A percentile compares a stretch with the other conserved stretches of the same genome.
phyloP scores from a whole-genome alignment of 2,888 invertebrate species.

The Adelognathus sp. region DNA sequence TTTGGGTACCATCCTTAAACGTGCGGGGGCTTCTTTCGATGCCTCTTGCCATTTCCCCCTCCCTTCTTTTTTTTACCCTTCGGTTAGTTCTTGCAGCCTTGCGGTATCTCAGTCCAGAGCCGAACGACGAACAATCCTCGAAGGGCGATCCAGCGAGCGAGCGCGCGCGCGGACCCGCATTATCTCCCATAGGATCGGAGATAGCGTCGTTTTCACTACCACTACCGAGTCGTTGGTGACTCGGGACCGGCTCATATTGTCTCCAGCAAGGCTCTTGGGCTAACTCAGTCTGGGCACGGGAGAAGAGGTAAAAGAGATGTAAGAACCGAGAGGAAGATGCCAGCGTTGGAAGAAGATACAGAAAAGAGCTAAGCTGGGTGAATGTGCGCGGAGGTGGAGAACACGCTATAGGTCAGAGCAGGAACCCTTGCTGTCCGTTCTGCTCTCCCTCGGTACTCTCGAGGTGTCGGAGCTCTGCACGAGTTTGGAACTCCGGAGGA shows the following conservation, averaged over 20 bases:
- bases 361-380: constrained; percentile 6
- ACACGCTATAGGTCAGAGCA: not conserved
- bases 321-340: constrained; percentile 21
- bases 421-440: constrained; percentile 14
- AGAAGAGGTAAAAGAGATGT: constrained; percentile 13
- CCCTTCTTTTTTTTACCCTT: constrained; percentile 45
- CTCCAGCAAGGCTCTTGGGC: constrained; percentile 59
- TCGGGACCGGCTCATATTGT: constrained; percentile 74
- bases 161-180: constrained; percentile 65
- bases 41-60: constrained; percentile 55
- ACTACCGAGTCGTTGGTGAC: constrained; percentile 57
- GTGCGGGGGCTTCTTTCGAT: constrained; percentile 44
- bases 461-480: constrained; percentile 22
- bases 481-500: not conserved
- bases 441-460: not conserved
- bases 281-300: constrained; percentile 47
- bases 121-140: constrained; percentile 59
- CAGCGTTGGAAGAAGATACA: constrained; percentile 21
- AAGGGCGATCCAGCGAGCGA: constrained; percentile 64
- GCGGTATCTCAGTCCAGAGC: constrained; percentile 29
- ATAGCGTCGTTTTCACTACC: constrained; percentile 69
- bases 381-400: not conserved
- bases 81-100: constrained; percentile 9
- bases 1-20: constrained; percentile 64
- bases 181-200: constrained; percentile 78